phyloP scores from a whole-genome alignment of 2,888 invertebrate genomes.

The Meloe dianella region DNA sequence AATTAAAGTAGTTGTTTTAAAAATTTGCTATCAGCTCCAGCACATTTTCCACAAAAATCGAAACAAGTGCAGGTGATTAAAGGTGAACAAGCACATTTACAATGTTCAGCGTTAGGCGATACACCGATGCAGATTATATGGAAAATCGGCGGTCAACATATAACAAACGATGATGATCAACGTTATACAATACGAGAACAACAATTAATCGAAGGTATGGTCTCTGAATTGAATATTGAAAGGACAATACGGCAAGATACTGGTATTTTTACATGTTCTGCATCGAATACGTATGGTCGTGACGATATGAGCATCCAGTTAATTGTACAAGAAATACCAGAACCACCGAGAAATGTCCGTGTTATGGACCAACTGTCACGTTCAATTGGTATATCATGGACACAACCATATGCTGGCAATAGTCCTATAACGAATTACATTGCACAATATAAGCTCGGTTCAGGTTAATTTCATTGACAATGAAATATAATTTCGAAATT shows the following conservation, averaged over 20 bases:
- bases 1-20: slow-evolving; percentile 11
- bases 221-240: slow-evolving; percentile 83
- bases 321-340: slow-evolving; percentile 90
- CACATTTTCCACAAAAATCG: slow-evolving; percentile 82
- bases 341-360: slow-evolving; percentile 84
- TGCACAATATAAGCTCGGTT: slow-evolving; percentile 85
- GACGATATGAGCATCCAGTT: slow-evolving; percentile 91
- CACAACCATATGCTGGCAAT: slow-evolving; percentile 86
- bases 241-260: slow-evolving; percentile 88
- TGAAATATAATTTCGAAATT: background rate
- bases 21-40: slow-evolving; percentile 73
- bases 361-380: slow-evolving; percentile 85
- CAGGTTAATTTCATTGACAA: slow-evolving; percentile 62
- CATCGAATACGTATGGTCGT: slow-evolving; percentile 87
- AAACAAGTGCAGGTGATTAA: slow-evolving; percentile 83
- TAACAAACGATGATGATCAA: slow-evolving; percentile 75
- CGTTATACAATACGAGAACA: slow-evolving; percentile 80
- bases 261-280: slow-evolving; percentile 85
- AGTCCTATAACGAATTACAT: slow-evolving; percentile 88
- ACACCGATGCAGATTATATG: slow-evolving; percentile 85
- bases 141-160: slow-evolving; percentile 78
- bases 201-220: slow-evolving; percentile 78
- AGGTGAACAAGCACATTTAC: slow-evolving; percentile 81
- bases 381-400: slow-evolving; percentile 86
- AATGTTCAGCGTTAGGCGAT: slow-evolving; percentile 88